A percentile compares a stretch with the other conserved stretches of the same genome.
These are phyloP conservation scores for Mobula hypostoma DNA, from an alignment of 2,113 vertebrate species.

Conservation along the genomic window DNA sequence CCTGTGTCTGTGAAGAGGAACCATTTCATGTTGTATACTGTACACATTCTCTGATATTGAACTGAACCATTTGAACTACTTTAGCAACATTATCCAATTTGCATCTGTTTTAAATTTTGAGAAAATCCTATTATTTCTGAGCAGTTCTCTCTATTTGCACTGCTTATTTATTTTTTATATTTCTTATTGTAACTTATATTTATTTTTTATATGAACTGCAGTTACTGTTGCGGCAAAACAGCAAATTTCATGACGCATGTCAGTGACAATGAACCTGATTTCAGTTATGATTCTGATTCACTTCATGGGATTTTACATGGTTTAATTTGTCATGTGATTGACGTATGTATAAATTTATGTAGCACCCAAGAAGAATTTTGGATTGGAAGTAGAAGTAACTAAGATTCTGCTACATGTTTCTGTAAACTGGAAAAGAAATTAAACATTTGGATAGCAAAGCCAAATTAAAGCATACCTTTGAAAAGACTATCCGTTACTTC, in stretches of 20 bases:
- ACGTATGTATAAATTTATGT: neutral
- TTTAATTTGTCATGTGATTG: conserved; percentile 13
- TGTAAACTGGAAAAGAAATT: neutral
- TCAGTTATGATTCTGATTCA: too few relatives aligned
- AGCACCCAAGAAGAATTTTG: neutral
- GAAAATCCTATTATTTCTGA: neutral
- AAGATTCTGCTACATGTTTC: conserved; percentile 15
- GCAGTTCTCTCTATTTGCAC: neutral
- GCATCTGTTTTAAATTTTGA: neutral
- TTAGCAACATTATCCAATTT: neutral
- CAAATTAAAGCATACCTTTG: conserved; percentile 22
- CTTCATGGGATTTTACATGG: neutral
- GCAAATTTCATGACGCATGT: too few relatives aligned
- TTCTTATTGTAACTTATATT: too few relatives aligned
- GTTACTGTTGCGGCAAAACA: too few relatives aligned
- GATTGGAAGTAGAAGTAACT: neutral
- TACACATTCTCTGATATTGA: too few relatives aligned
- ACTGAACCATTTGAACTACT: too few relatives aligned
- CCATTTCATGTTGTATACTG: too few relatives aligned
- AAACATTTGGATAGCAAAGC: neutral
- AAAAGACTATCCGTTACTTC: neutral
- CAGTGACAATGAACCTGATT: too few relatives aligned
- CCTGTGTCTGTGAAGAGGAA: neutral
- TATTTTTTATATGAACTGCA: too few relatives aligned
- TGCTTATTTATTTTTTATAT: too few relatives aligned